Evolutionary conservation across 2,797 vertebrate genomes (phyloP).

Genomic region (Tauraco hartlaubi): DNA sequence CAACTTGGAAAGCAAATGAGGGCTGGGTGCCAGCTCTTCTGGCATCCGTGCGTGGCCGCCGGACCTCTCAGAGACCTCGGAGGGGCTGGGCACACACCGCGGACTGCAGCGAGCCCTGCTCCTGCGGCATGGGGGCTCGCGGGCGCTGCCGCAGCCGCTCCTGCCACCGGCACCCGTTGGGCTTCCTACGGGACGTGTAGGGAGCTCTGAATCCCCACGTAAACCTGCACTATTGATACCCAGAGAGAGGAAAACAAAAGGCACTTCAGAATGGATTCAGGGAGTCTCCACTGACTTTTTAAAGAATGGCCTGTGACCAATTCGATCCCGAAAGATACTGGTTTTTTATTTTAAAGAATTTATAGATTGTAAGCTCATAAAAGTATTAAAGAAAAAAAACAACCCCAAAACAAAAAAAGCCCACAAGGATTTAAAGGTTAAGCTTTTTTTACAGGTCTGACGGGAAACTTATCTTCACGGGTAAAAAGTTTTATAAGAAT

Average conservation of each 20-base stretch:
- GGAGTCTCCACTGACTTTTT: slow-evolving; percentile 83
- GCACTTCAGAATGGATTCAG: slow-evolving; percentile 76
- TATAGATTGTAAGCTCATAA: background rate
- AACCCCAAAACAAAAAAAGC: background rate
- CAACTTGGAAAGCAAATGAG: slow-evolving; percentile 82
- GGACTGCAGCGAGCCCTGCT: slow-evolving; percentile 27
- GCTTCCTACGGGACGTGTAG: slow-evolving; percentile 60
- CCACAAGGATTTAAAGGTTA: background rate
- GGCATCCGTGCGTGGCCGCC: slow-evolving; percentile 30
- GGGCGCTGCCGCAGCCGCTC: slow-evolving; percentile 25
- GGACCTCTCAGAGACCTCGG: slow-evolving; percentile 70
- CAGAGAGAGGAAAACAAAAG: slow-evolving; percentile 36
- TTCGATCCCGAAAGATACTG: slow-evolving; percentile 48
- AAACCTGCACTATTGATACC: slow-evolving; percentile 84
- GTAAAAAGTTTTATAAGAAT: slow-evolving; percentile 80
- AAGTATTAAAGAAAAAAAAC: background rate
- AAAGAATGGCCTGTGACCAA: slow-evolving; percentile 70
- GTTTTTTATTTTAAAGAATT: slow-evolving; percentile 35
- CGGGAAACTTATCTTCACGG: slow-evolving; percentile 83
- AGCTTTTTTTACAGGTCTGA: slow-evolving; percentile 72
- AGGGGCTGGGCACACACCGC: slow-evolving; percentile 58
- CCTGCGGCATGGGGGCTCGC: background rate
- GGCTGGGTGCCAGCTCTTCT: background rate
- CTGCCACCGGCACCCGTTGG: slow-evolving; percentile 11
- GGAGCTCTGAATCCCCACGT: slow-evolving; percentile 69